phyloP scores from a whole-genome alignment of 37 sponge, comb jelly and placozoan genomes.

The Oopsacas minuta region DNA sequence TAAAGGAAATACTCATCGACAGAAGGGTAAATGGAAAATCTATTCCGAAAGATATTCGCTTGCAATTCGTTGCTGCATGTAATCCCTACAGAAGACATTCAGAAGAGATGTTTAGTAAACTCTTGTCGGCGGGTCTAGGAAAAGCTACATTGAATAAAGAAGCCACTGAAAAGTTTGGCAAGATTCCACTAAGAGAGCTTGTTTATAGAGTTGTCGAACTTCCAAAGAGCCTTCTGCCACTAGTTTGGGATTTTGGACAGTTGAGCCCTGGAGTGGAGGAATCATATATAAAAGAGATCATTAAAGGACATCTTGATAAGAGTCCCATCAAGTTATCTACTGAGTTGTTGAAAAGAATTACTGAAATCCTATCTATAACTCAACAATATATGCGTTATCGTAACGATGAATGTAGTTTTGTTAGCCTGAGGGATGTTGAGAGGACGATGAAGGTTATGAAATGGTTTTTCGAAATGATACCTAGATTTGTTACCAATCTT shows the following conservation, averaged over 20 bases:
- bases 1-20: slow-evolving; percentile 38
- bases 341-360: slow-evolving; percentile 9
- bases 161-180: neutral
- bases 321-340: neutral
- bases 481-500: neutral
- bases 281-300: slow-evolving; percentile 19
- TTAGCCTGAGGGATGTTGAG: slow-evolving; percentile 38
- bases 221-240: slow-evolving; percentile 26
- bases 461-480: slow-evolving; percentile 20
- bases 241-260: slow-evolving; percentile 44
- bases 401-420: slow-evolving; percentile 32
- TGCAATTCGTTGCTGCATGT: slow-evolving; percentile 39
- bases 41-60: slow-evolving; percentile 12
- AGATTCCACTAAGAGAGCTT: slow-evolving; percentile 31
- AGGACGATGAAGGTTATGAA: slow-evolving; percentile 19
- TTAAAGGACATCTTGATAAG: slow-evolving; percentile 12
- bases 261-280: slow-evolving; percentile 11
- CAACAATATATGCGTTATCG: slow-evolving; percentile 64
- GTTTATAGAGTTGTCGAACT: slow-evolving; percentile 36
- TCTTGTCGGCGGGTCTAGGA: slow-evolving; percentile 79
- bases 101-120: slow-evolving; percentile 58
- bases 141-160: neutral
- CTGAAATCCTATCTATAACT: slow-evolving; percentile 36
- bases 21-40: slow-evolving; percentile 22
- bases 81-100: slow-evolving; percentile 47